Conservation (phyloP, 1,140 invertebrate species). For the Hestina assimilis region DNA sequence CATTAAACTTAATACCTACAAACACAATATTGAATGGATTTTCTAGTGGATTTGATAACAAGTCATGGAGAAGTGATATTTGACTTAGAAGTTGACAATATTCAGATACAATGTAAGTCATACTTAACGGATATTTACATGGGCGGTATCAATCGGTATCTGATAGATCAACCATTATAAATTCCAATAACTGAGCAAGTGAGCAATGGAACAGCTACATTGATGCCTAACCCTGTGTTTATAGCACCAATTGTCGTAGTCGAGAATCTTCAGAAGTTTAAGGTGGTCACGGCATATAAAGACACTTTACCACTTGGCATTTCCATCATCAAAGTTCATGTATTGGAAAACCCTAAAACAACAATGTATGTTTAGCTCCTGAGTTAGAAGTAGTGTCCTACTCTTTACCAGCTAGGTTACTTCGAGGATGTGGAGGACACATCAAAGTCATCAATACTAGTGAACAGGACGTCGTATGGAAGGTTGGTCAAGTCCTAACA, state of each 20-base stretch:
- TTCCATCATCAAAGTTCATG: no score
- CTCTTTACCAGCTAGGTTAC: no score
- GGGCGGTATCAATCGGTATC: slow-evolving; percentile 3
- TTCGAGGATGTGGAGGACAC: no score
- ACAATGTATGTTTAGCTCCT: no score
- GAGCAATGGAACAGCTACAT: neutral
- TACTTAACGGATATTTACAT: neutral
- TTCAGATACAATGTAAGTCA: neutral
- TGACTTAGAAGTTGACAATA: neutral
- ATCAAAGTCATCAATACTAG: no score
- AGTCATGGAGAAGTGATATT: neutral
- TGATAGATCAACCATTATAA: slow-evolving; percentile 22
- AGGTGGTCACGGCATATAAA: neutral
- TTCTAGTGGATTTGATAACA: neutral
- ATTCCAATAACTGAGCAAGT: neutral
- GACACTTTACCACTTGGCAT: no score
- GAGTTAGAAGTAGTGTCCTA: no score
- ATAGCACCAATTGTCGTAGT: neutral
- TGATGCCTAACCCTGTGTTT: neutral
- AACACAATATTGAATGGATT: slow-evolving; percentile 10
- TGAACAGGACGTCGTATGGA: no score
- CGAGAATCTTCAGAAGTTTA: neutral
- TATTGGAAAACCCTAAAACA: no score
- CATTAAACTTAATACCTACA: neutral
- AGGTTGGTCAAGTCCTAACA: no score